Evolutionary conservation across 1,140 invertebrate genomes (phyloP).

Genomic region (Drosophila pandora): DNA sequence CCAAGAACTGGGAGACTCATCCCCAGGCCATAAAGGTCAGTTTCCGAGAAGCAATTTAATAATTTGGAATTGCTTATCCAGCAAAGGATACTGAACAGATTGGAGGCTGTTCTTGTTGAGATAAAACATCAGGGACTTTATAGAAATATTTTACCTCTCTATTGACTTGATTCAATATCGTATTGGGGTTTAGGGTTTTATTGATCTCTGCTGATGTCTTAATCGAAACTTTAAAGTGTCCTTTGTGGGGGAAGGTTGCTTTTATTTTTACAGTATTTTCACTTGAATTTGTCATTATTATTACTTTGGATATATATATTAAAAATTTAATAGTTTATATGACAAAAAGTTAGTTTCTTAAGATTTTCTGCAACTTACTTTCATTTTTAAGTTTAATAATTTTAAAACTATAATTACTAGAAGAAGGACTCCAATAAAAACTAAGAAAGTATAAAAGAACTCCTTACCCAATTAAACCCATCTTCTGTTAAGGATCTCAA

Average conservation of each 20-base stretch:
- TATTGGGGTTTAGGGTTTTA: not conserved
- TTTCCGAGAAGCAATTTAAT: constrained; percentile 57
- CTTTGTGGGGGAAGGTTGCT: not conserved
- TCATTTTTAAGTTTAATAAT: no score
- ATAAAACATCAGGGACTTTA: constrained; percentile 22
- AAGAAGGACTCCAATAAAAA: no score
- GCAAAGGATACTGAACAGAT: constrained; percentile 40
- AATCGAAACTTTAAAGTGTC: constrained; percentile 1
- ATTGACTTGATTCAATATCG: constrained; percentile 13
- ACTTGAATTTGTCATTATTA: no score
- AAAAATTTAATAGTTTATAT: no score
- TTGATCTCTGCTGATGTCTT: constrained; percentile 5
- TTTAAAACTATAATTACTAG: no score
- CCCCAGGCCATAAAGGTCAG: constrained; percentile 39
- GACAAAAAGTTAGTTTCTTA: no score
- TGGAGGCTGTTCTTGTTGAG: constrained; percentile 5
- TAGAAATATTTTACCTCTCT: constrained; percentile 19
- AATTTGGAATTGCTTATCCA: constrained; percentile 39
- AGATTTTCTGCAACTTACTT: no score
- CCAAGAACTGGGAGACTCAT: constrained; percentile 9
- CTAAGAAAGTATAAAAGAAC: not conserved
- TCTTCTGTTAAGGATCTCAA: constrained; percentile 1
- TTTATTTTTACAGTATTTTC: not conserved
- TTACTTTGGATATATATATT: no score
- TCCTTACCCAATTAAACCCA: constrained; percentile 12